Conservation (phyloP, 2,797 vertebrate species). For the Takifugu ocellatus region DNA sequence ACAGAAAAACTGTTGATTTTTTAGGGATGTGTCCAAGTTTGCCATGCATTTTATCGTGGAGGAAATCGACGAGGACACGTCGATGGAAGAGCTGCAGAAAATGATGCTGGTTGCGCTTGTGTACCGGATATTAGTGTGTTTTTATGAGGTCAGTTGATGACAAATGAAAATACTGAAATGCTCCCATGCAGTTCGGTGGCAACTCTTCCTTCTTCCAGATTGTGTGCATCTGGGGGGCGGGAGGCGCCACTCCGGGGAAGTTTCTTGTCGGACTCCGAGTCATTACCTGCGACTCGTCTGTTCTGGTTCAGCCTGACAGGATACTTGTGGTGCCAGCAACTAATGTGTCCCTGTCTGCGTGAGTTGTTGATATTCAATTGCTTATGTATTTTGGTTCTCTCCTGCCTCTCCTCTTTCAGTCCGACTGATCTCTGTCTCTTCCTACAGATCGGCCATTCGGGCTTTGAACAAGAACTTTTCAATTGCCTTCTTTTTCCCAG, state of each 20-base stretch:
- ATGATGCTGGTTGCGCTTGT: slow-evolving; percentile 98
- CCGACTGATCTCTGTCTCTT: slow-evolving; percentile 3
- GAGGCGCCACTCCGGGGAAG: slow-evolving; percentile 96
- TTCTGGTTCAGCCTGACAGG: slow-evolving; percentile 90
- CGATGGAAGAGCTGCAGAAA: slow-evolving; percentile 98
- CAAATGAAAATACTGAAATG: background rate
- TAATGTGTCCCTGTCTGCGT: slow-evolving; percentile 95
- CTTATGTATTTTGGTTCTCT: background rate
- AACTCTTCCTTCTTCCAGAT: slow-evolving; percentile 73
- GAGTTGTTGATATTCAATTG: slow-evolving; percentile 61
- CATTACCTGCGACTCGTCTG: slow-evolving; percentile 91
- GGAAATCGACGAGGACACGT: slow-evolving; percentile 97
- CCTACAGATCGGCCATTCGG: slow-evolving; percentile 88
- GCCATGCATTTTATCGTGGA: slow-evolving; percentile 99
- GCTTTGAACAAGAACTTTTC: slow-evolving; percentile 99
- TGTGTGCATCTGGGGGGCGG: slow-evolving; percentile 97
- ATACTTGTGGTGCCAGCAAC: slow-evolving; percentile 93
- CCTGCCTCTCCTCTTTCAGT: background rate
- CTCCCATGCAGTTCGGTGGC: background rate
- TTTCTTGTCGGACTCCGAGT: slow-evolving; percentile 93
- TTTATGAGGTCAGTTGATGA: slow-evolving; percentile 87
- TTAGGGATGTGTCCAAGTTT: slow-evolving; percentile 96
- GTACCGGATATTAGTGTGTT: slow-evolving; percentile 94
- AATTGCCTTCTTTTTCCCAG: slow-evolving; percentile 97
- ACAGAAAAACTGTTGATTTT: slow-evolving; percentile 6